Evolutionary conservation across 2,113 vertebrate genomes (phyloP), one percentile per base, ranked within the genome.

Genomic region (Protobothrops flavoviridis): DNA sequence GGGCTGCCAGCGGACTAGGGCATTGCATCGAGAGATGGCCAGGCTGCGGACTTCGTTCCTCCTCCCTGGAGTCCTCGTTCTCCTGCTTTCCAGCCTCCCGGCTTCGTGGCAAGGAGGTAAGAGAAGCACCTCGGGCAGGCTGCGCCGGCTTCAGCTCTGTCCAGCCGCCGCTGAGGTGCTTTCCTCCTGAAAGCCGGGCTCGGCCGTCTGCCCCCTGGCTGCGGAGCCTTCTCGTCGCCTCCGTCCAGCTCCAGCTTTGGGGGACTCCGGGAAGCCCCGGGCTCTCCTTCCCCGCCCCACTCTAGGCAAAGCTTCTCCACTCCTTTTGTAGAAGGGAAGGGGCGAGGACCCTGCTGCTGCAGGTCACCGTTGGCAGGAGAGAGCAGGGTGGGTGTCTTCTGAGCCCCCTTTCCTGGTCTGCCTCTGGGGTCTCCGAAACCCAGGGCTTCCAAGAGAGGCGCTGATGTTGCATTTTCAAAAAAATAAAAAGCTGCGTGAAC

Each of bases 11-110:
- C 98, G 95, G 97, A 97, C 97, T 96, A 96, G 98, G 98, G 98
- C 98, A 99, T 98, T 99, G 97, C 98, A n/a, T 98, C 98, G 98
- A 97, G 98, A 99, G 98, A 99, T 99, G 98, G 98, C 99, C 98
- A 97, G 97, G 98, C 98, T 98, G 98, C 98, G 97, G 97, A 97
- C 98, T 95, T 97, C 97, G 96, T 96, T 97, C 97, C 98, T 98
- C 96, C 96, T 98, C 93, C 98, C 97, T 86, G 98, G 98, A 98
- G 98, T 97, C 92, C 87, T 97, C 88, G 93, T 97, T 97, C 97
- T 99, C 97, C 96, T 99, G 94, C 94, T 98, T 91, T 96, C 97
- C 93, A 94, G 98, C 97, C 97, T 98, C 97, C 98, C 97, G 93
- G 98, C 98, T 94, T 98, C 98, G 94, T 98, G 98, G 96, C 98